These are phyloP conservation scores for Zaprionus camerounensis DNA, from an alignment of 1,140 invertebrate genomes.

Conservation along the genomic window DNA sequence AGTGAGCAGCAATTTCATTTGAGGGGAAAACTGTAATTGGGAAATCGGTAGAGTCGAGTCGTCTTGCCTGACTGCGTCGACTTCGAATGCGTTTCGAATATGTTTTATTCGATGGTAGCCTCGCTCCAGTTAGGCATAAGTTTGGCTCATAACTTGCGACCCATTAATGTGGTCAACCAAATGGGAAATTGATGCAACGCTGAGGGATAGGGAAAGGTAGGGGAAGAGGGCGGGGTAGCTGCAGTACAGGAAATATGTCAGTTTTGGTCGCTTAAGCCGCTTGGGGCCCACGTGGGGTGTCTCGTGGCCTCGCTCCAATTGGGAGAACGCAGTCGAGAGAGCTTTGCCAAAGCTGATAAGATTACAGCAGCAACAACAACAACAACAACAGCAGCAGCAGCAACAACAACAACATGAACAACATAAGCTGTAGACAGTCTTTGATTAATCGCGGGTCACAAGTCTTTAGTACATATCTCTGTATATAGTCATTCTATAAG, in stretches of 20 bases:
- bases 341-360: slow-evolving; percentile 48
- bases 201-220: not conserved
- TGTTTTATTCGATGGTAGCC: slow-evolving; percentile 33
- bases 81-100: slow-evolving; percentile 9
- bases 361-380: slow-evolving; percentile 17
- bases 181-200: slow-evolving; percentile 61
- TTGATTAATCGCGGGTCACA: slow-evolving; percentile 67
- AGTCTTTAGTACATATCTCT: not conserved
- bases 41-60: not conserved
- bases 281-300: slow-evolving; percentile 32
- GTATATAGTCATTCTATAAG: not conserved
- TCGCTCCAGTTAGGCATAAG: slow-evolving; percentile 56
- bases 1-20: not conserved
- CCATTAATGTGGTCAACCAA: slow-evolving; percentile 68
- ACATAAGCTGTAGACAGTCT: slow-evolving; percentile 14
- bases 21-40: not conserved
- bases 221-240: not conserved
- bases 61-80: slow-evolving; percentile 4
- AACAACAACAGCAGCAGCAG: not conserved
- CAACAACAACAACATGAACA: not conserved
- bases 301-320: slow-evolving; percentile 39
- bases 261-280: slow-evolving; percentile 22
- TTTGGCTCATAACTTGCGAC: slow-evolving; percentile 69
- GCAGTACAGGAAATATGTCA: slow-evolving; percentile 13
- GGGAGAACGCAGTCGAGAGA: slow-evolving; percentile 20